These are phyloP conservation scores for Caradrina kadenii DNA, from an alignment of 2,888 invertebrate species.

Conservation along the genomic window DNA sequence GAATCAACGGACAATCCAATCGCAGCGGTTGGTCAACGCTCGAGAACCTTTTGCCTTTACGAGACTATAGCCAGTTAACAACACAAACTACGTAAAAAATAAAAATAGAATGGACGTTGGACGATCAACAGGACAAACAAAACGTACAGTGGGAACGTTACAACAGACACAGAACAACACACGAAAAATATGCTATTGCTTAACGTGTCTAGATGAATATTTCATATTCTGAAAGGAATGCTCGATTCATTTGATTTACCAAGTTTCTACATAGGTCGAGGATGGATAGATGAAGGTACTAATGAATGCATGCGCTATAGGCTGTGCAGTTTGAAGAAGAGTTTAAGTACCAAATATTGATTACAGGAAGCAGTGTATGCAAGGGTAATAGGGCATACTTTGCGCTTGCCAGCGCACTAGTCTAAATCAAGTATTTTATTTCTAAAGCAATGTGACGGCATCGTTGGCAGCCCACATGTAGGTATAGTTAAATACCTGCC, in stretches of 20 bases:
- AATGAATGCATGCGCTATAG: conserved; percentile 10
- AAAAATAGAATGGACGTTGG: conserved; percentile 15
- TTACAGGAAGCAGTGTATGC: background rate
- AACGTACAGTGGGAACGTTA: conserved; percentile 17
- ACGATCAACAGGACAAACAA: conserved; percentile 16
- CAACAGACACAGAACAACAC: background rate
- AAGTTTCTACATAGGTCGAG: conserved; percentile 17
- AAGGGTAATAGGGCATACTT: too few species aligned
- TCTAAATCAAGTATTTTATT: too few species aligned
- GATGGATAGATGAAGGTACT: background rate
- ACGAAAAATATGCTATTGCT: conserved; percentile 15
- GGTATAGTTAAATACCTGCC: too few species aligned
- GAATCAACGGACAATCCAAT: conserved; percentile 58
- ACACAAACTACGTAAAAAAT: conserved; percentile 23
- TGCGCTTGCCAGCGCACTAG: too few species aligned
- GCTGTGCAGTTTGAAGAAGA: conserved; percentile 2
- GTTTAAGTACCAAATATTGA: background rate
- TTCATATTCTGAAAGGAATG: conserved; percentile 22
- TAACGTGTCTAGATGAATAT: conserved; percentile 9
- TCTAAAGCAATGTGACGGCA: too few species aligned
- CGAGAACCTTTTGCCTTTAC: conserved; percentile 57
- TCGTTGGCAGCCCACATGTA: too few species aligned
- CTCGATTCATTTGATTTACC: background rate
- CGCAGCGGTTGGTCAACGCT: conserved; percentile 71
- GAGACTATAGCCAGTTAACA: conserved; percentile 11